phyloP scores from a whole-genome alignment of 2,113 vertebrate species.

The Alces alces region DNA sequence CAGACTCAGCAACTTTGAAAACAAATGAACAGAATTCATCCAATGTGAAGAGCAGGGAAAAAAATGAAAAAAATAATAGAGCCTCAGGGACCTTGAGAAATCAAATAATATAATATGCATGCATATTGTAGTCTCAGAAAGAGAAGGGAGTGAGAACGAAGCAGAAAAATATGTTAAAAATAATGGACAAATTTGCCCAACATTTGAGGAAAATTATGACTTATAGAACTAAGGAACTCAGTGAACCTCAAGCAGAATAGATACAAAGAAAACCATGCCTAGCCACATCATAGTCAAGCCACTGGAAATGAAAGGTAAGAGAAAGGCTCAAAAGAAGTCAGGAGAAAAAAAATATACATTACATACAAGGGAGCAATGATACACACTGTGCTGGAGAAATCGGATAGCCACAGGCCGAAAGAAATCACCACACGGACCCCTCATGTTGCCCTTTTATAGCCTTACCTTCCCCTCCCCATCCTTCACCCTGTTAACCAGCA shows the following conservation, averaged over 20 bases:
- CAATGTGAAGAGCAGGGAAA: neutral
- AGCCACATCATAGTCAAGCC: neutral
- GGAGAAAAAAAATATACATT: neutral
- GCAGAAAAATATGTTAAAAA: conserved; percentile 15
- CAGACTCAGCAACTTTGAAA: neutral
- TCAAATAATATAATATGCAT: neutral
- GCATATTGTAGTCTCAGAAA: neutral
- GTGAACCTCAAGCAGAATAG: neutral
- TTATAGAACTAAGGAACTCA: neutral
- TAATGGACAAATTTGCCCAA: neutral
- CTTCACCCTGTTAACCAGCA: neutral
- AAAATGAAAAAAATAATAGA: neutral
- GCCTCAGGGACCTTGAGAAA: neutral
- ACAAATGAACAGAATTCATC: conserved; percentile 26
- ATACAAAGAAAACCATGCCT: neutral
- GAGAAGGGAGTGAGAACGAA: neutral
- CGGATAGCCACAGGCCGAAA: neutral
- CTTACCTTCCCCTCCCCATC: neutral
- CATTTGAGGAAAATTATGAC: conserved; percentile 13
- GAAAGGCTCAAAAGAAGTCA: neutral
- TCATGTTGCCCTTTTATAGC: neutral
- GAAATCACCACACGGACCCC: neutral
- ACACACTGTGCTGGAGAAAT: neutral
- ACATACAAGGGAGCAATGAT: neutral
- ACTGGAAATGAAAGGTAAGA: neutral